Evolutionary conservation across 2,797 vertebrate genomes (phyloP).

Genomic region (Thalassophryne amazonica): DNA sequence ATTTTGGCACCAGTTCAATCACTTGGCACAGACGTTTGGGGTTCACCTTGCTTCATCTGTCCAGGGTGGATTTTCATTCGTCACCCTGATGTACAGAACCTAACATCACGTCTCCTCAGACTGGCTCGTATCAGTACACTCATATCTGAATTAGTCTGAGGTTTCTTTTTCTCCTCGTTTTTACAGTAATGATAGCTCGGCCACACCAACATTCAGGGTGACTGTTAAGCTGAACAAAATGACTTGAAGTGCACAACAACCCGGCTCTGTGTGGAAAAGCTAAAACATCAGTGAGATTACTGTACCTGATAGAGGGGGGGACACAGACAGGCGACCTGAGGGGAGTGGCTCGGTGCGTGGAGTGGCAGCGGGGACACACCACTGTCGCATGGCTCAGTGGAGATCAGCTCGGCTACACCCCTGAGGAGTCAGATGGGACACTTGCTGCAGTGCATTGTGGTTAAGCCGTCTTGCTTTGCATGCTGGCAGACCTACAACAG

Average conservation of each 20-base stretch:
- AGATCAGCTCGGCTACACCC: conserved; percentile 64
- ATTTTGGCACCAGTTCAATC: conserved; percentile 54
- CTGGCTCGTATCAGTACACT: not conserved
- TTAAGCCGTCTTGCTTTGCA: conserved; percentile 43
- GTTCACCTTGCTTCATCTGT: conserved; percentile 63
- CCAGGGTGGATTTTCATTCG: conserved; percentile 51
- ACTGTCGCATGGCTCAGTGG: conserved; percentile 81
- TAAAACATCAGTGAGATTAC: not conserved
- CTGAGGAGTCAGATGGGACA: conserved; percentile 35
- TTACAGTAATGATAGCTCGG: too few species aligned
- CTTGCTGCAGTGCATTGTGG: conserved; percentile 54
- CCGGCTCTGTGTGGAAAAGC: not conserved
- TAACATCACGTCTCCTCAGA: conserved; percentile 26
- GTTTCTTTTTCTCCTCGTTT: too few species aligned
- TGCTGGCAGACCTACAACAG: conserved; percentile 38
- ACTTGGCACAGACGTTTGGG: conserved; percentile 58
- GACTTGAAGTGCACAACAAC: not conserved
- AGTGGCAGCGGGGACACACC: conserved; percentile 81
- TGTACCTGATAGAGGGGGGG: conserved; percentile 77
- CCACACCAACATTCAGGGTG: too few species aligned
- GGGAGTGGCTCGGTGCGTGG: conserved; percentile 78
- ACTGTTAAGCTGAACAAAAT: too few species aligned
- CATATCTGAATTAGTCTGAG: too few species aligned
- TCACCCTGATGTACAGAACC: conserved; percentile 42
- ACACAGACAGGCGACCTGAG: conserved; percentile 70